phyloP scores from a whole-genome alignment of 2,888 invertebrate genomes.

The Patella ulyssiponensis region DNA sequence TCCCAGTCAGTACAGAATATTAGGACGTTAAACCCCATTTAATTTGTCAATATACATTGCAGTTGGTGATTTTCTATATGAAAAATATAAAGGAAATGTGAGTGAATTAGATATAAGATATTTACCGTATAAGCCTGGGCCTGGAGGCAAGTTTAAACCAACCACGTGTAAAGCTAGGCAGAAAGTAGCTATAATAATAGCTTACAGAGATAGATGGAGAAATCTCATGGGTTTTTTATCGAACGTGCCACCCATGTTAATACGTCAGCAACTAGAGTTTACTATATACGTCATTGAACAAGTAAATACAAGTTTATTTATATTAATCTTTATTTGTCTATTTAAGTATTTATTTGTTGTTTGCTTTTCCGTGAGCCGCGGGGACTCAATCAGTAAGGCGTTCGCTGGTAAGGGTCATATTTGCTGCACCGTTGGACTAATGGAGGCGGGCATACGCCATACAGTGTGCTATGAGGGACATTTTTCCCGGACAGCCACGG shows the following conservation, averaged over 20 bases:
- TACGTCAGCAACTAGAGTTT: slow-evolving; percentile 25
- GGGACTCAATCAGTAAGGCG: no score
- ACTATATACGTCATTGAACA: slow-evolving; percentile 28
- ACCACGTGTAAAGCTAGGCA: slow-evolving; percentile 3
- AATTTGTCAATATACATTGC: background rate
- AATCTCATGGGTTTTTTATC: slow-evolving; percentile 18
- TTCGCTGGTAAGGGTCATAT: no score
- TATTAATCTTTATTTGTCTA: no score
- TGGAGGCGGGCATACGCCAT: no score
- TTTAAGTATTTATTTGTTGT: no score
- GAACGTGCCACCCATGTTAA: slow-evolving; percentile 23
- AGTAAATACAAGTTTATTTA: slow-evolving; percentile 1
- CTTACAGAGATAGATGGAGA: slow-evolving; percentile 21
- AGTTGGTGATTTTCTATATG: background rate
- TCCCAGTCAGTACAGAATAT: no score
- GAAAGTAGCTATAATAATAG: slow-evolving; percentile 24
- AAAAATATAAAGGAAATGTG: background rate
- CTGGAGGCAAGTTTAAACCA: slow-evolving; percentile 22
- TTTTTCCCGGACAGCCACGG: no score
- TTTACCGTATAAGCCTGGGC: background rate
- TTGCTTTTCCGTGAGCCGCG: no score
- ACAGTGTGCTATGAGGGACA: no score
- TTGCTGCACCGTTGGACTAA: no score
- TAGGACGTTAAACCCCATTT: no score
- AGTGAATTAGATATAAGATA: background rate